These are phyloP conservation scores for Rotaria macrura DNA, from an alignment of 2,888 invertebrate genomes.

Conservation along the genomic window DNA sequence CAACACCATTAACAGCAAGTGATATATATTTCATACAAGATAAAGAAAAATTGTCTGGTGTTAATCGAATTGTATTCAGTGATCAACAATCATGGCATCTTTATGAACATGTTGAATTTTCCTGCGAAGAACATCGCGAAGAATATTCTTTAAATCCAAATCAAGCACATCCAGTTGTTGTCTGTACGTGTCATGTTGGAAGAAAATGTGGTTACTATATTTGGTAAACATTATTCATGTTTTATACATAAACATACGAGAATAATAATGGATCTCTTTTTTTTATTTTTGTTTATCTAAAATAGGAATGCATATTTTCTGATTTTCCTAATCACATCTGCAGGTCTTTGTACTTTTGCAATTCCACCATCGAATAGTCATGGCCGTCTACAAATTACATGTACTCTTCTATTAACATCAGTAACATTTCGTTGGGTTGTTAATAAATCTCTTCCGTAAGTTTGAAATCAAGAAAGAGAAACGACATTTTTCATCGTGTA, in stretches of 20 bases:
- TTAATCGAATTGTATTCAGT: neutral
- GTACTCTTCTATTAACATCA: slow-evolving; percentile 9
- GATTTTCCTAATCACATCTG: neutral
- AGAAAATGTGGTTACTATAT: neutral
- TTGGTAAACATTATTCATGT: neutral
- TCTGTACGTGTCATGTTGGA: neutral
- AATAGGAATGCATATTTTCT: slow-evolving; percentile 17
- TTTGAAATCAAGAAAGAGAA: neutral
- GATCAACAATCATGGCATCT: slow-evolving; percentile 11
- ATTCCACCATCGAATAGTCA: neutral
- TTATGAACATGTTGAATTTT: neutral
- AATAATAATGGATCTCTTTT: neutral
- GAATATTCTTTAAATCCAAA: neutral
- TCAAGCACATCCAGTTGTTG: neutral
- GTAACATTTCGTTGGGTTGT: slow-evolving; percentile 13
- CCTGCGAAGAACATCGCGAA: neutral
- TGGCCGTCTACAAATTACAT: neutral
- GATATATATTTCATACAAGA: neutral
- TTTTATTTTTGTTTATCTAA: neutral
- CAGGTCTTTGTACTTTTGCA: neutral
- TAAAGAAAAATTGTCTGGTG: neutral
- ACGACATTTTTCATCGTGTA: neutral
- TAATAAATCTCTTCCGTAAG: neutral
- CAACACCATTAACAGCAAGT: neutral
- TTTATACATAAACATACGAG: too few relatives aligned